phyloP scores from a whole-genome alignment of 1,140 invertebrate genomes.

The Druon quercuslanigerum region DNA sequence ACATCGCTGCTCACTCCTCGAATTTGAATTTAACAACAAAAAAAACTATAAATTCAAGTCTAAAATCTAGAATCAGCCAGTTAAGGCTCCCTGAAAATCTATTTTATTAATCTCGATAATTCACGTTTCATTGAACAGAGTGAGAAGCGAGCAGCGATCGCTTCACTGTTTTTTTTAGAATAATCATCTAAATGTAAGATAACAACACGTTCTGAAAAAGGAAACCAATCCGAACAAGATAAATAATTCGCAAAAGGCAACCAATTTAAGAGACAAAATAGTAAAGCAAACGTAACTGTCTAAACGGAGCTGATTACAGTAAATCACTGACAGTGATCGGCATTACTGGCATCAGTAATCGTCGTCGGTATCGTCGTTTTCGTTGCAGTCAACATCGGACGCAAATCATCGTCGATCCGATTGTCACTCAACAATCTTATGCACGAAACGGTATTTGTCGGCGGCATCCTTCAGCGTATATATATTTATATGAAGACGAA shows the following conservation, averaged over 20 bases:
- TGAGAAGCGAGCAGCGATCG: neutral
- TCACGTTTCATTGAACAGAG: neutral
- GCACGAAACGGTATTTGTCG: constrained; percentile 15
- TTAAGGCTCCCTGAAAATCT: no score
- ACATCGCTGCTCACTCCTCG: neutral
- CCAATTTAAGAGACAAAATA: neutral
- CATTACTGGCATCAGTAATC: constrained; percentile 14
- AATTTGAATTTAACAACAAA: neutral
- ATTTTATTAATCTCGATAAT: neutral
- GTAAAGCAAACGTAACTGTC: constrained; percentile 25
- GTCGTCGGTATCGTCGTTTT: constrained; percentile 29
- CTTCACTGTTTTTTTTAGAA: constrained; percentile 9
- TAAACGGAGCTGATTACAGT: constrained; percentile 20
- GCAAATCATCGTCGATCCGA: constrained; percentile 8
- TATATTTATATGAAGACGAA: constrained; percentile 1
- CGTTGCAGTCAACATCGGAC: constrained; percentile 23
- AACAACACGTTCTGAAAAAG: neutral
- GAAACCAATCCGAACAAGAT: neutral
- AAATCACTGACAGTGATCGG: constrained; percentile 20
- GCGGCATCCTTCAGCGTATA: neutral
- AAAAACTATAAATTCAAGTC: neutral
- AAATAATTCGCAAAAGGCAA: neutral
- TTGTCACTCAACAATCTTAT: neutral
- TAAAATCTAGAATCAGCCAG: neutral
- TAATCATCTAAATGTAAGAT: constrained; percentile 2